These are phyloP conservation scores for Acrobasis repandana DNA, from an alignment of 2,888 invertebrate species.

Conservation along the genomic window DNA sequence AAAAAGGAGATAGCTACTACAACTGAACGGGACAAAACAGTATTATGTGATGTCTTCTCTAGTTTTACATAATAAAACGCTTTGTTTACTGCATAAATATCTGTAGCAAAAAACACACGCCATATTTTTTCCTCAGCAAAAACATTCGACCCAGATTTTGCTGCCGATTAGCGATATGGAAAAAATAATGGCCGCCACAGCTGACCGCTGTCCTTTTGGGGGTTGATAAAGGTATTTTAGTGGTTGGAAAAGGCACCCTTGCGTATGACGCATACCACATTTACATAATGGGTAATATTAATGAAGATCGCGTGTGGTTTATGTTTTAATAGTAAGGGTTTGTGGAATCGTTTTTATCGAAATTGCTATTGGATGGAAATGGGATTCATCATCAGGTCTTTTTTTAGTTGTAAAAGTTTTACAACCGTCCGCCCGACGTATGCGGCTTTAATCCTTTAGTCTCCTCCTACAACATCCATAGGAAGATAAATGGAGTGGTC, in stretches of 20 bases:
- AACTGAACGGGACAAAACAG: too few relatives aligned
- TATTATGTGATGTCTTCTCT: too few relatives aligned
- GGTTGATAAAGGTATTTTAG: constrained; percentile 3
- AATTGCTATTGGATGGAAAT: not conserved
- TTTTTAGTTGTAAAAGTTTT: too few relatives aligned
- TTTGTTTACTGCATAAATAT: too few relatives aligned
- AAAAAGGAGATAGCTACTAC: too few relatives aligned
- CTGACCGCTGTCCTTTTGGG: constrained; percentile 9
- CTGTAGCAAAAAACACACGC: not conserved
- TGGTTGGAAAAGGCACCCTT: constrained; percentile 1
- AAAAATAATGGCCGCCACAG: constrained; percentile 11
- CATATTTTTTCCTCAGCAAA: not conserved
- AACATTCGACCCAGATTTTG: not conserved
- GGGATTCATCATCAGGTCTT: too few relatives aligned
- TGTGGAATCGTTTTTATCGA: not conserved
- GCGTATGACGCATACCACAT: not conserved
- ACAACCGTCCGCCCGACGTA: too few relatives aligned
- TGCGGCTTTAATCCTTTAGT: too few relatives aligned
- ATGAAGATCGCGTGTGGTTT: constrained; percentile 5
- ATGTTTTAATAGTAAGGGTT: not conserved
- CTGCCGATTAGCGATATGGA: constrained; percentile 8
- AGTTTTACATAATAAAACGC: too few relatives aligned
- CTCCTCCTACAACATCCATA: too few relatives aligned
- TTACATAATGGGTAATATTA: constrained; percentile 11
- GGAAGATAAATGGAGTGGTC: too few relatives aligned